Conservation (phyloP, 2,888 invertebrate species). For the Orthonevra nobilis region DNA sequence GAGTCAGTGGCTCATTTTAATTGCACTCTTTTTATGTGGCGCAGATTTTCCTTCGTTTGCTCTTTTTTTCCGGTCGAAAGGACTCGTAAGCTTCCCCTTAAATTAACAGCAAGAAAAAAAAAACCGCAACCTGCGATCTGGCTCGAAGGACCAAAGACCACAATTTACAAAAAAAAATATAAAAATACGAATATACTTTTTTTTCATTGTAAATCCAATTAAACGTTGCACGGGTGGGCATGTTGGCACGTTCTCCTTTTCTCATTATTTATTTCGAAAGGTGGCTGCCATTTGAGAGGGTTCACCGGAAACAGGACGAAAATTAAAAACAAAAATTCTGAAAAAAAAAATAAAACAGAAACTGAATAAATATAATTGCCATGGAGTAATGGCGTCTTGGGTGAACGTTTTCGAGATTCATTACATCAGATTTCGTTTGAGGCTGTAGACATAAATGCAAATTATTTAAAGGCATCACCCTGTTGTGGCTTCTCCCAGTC, state of each 20-base stretch:
- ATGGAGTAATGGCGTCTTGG: conserved; percentile 33
- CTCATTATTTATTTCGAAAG: conserved; percentile 7
- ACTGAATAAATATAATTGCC: conserved; percentile 16
- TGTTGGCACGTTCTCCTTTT: conserved; percentile 28
- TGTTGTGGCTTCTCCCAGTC: background rate
- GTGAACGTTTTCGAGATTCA: conserved; percentile 22
- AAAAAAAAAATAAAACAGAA: no score
- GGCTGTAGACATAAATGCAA: conserved; percentile 23
- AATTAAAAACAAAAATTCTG: conserved; percentile 9
- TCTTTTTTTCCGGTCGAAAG: background rate
- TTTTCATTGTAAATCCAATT: conserved; percentile 44
- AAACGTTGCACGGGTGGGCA: conserved; percentile 33
- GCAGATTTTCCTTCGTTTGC: background rate
- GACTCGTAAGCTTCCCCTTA: conserved; percentile 24
- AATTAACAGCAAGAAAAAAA: conserved; percentile 20
- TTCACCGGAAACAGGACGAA: background rate
- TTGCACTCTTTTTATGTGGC: conserved; percentile 5
- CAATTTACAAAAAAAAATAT: no score
- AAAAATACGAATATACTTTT: no score
- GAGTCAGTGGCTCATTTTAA: conserved; percentile 21
- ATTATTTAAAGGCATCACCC: conserved; percentile 2
- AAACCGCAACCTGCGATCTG: no score
- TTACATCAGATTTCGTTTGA: background rate
- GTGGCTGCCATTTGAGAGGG: conserved; percentile 5
- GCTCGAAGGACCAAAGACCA: conserved; percentile 43